phyloP scores from a whole-genome alignment of 1,140 invertebrate genomes.

The Adoxophyes honmai region DNA sequence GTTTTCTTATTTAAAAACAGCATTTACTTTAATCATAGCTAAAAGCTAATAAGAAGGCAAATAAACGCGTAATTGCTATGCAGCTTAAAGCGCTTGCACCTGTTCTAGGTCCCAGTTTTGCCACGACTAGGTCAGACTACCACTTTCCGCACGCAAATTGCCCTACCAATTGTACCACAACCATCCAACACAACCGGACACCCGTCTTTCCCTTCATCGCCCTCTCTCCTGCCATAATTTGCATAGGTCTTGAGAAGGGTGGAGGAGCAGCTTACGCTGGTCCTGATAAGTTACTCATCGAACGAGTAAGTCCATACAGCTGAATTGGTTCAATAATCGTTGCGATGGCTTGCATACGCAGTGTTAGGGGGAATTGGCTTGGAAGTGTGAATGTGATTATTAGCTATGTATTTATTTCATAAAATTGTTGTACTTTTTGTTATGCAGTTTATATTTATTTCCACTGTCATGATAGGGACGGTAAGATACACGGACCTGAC shows the following conservation, averaged over 20 bases:
- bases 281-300: constrained; percentile 35
- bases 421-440: too few species aligned
- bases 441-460: too few species aligned
- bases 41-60: not conserved
- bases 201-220: constrained; percentile 26
- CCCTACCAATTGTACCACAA: constrained; percentile 23
- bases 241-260: constrained; percentile 4
- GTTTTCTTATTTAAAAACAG: too few species aligned
- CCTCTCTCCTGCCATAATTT: not conserved
- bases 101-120: not conserved
- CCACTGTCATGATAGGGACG: too few species aligned
- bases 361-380: too few species aligned
- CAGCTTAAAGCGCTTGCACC: constrained; percentile 3
- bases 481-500: too few species aligned
- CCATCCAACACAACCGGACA: constrained; percentile 35
- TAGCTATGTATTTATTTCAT: too few species aligned
- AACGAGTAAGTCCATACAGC: constrained; percentile 31
- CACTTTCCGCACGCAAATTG: constrained; percentile 36
- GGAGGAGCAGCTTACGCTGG: constrained; percentile 36
- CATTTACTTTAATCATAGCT: too few species aligned
- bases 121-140: constrained; percentile 18
- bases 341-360: too few species aligned
- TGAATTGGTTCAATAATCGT: constrained; percentile 18
- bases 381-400: too few species aligned
- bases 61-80: not conserved